Evolutionary conservation across 2,113 vertebrate species (phyloP).

Genomic region (Arizona elegans): DNA sequence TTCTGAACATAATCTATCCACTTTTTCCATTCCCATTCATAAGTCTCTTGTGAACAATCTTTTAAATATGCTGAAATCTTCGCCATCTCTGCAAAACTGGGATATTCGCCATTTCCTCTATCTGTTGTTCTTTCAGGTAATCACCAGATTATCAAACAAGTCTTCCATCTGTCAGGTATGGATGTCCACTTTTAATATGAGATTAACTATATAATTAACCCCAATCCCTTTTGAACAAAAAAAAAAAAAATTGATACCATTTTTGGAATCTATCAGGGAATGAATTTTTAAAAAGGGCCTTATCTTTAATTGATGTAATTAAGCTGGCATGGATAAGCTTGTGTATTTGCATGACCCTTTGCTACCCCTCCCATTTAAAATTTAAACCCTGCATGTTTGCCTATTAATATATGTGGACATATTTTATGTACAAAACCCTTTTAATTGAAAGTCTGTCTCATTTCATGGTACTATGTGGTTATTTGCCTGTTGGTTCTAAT

Average conservation of each 20-base stretch:
- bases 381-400: not conserved
- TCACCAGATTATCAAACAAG: constrained; percentile 83
- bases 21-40: too few relatives aligned
- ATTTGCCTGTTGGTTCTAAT: constrained; percentile 1
- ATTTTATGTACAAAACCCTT: fast-evolving
- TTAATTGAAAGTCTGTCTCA: not conserved
- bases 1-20: too few relatives aligned
- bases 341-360: constrained; percentile 11
- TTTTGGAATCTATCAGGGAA: not conserved
- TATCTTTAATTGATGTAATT: not conserved
- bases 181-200: constrained; percentile 41
- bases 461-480: not conserved
- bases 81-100: too few relatives aligned
- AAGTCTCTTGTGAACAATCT: too few relatives aligned
- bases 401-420: not conserved
- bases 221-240: not conserved
- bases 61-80: too few relatives aligned
- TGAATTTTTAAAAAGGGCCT: constrained; percentile 8
- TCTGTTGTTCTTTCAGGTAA: constrained; percentile 75
- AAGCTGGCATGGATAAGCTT: constrained; percentile 8
- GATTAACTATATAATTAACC: not conserved
- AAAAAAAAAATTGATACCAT: not conserved
- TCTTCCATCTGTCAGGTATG: constrained; percentile 77
- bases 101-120: constrained; percentile 38
- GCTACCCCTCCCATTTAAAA: constrained; percentile 20